Conservation (phyloP, 64 coral and sea anemone genomes). For the Montipora cactus region DNA sequence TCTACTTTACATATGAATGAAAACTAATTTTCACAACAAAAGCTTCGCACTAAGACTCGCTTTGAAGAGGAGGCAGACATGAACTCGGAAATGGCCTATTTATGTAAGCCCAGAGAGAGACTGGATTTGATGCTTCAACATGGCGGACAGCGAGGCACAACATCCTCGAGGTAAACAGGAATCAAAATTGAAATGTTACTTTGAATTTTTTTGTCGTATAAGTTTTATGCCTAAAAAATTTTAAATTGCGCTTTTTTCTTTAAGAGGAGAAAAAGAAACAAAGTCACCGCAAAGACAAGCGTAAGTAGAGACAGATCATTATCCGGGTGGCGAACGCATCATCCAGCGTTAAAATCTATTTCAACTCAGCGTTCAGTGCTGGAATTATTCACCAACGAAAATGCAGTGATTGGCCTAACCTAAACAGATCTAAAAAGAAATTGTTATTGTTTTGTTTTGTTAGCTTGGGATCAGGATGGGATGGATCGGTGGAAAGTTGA, state of each 20-base stretch:
- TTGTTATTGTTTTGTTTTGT: neutral
- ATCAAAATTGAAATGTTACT: neutral
- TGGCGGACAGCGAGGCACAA: slow-evolving; percentile 55
- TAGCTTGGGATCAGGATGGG: slow-evolving; percentile 97
- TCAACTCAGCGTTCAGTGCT: too few species aligned
- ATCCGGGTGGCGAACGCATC: too few species aligned
- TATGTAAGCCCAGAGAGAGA: neutral
- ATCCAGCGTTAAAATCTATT: too few species aligned
- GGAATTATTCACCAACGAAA: neutral
- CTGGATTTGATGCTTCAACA: slow-evolving; percentile 27
- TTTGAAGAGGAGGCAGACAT: too few species aligned
- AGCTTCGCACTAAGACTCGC: too few species aligned
- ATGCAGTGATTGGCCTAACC: neutral
- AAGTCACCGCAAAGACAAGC: slow-evolving; percentile 66
- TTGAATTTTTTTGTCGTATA: neutral
- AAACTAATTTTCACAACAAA: too few species aligned
- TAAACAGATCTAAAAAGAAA: too few species aligned
- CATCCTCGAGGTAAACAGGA: neutral
- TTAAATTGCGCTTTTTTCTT: slow-evolving; percentile 1
- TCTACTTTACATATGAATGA: too few species aligned
- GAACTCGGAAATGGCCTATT: too few species aligned
- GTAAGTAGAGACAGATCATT: slow-evolving; percentile 34
- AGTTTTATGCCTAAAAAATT: neutral
- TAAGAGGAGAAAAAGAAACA: slow-evolving; percentile 61
- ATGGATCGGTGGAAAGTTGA: slow-evolving; percentile 94